Conservation (phyloP, 2,113 vertebrate species). For the Brachyhypopomus occidentalis region DNA sequence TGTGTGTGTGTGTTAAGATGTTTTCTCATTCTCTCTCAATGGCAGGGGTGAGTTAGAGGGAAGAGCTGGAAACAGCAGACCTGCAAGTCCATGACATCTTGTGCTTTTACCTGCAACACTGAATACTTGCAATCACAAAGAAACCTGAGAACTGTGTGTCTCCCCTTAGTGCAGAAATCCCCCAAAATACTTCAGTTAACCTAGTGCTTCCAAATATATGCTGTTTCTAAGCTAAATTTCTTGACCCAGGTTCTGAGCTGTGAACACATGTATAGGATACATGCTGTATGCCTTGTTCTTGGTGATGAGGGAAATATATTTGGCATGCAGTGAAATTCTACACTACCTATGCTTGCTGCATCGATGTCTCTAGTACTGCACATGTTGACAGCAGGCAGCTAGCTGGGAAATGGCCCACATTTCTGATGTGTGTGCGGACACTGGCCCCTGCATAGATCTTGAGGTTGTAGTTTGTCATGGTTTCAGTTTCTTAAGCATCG, state of each 20-base stretch:
- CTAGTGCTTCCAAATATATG: background rate
- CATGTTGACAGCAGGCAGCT: background rate
- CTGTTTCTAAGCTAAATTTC: too few species aligned
- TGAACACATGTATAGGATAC: background rate
- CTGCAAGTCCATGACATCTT: conserved; percentile 3
- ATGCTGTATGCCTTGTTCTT: background rate
- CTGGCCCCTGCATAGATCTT: background rate
- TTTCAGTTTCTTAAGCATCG: background rate
- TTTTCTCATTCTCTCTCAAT: background rate
- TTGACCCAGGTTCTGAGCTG: background rate
- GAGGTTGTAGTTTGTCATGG: background rate
- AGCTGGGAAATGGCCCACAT: background rate
- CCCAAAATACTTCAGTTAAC: background rate
- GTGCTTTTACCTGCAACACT: background rate
- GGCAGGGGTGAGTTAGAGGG: conserved; percentile 19
- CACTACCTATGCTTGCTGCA: background rate
- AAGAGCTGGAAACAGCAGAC: conserved; percentile 3
- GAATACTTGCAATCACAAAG: background rate
- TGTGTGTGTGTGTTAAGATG: background rate
- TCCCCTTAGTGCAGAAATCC: too few species aligned
- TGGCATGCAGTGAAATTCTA: too few species aligned
- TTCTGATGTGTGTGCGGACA: background rate
- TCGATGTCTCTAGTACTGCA: background rate
- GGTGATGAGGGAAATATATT: too few species aligned
- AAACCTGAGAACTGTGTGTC: background rate